Evolutionary conservation across 2,888 invertebrate genomes (phyloP).

Genomic region (Amphipoea oculea): DNA sequence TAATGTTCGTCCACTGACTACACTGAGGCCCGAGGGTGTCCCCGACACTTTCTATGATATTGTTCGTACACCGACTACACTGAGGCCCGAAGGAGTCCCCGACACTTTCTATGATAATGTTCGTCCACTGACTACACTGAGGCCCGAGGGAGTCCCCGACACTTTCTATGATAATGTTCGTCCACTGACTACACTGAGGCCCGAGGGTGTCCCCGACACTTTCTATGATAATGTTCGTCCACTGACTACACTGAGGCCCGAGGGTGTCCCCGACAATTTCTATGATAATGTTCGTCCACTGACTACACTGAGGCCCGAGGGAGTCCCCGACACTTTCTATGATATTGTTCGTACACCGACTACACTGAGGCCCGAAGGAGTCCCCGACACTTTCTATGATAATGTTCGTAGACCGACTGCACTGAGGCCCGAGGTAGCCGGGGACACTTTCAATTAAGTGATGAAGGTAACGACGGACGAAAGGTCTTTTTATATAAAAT

Average conservation of each 20-base stretch:
- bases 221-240: neutral
- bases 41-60: too few relatives aligned
- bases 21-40: too few relatives aligned
- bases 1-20: too few relatives aligned
- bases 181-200: neutral
- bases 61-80: too few relatives aligned
- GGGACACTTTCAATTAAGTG: conserved; percentile 49
- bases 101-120: neutral
- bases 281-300: neutral
- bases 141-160: neutral
- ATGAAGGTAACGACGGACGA: conserved; percentile 52
- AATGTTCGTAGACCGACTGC: too few relatives aligned
- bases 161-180: conserved; percentile 10
- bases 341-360: too few relatives aligned
- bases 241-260: too few relatives aligned
- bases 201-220: neutral
- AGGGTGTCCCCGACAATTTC: too few relatives aligned
- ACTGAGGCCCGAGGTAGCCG: neutral
- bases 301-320: neutral
- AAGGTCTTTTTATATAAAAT: conserved; percentile 67
- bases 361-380: too few relatives aligned
- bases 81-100: too few relatives aligned
- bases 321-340: conserved; percentile 12
- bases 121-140: too few relatives aligned
- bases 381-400: too few relatives aligned